Percentiles rank a stretch among this genome's conserved stretches.
phyloP scores from a whole-genome alignment of 1,140 invertebrate genomes.

The Zaprionus kolodkinae region DNA sequence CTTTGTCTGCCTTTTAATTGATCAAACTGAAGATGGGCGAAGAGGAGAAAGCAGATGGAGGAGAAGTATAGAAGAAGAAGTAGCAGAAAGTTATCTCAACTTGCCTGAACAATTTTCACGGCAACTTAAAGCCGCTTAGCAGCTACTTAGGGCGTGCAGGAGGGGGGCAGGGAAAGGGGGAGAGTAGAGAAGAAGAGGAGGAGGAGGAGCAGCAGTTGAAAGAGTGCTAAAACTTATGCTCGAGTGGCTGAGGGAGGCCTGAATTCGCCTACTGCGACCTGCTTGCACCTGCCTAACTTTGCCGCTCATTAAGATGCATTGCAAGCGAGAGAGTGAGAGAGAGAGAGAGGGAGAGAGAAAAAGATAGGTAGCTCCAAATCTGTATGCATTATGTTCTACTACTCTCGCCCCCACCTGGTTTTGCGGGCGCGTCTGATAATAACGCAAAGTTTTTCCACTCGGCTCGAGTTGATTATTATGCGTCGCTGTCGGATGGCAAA shows the following conservation, averaged over 20 bases:
- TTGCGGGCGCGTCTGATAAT: constrained; percentile 48
- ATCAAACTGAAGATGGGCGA: constrained; percentile 58
- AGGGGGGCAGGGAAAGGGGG: background rate
- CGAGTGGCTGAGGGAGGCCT: constrained; percentile 25
- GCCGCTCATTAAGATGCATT: constrained; percentile 52
- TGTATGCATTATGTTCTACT: constrained; percentile 63
- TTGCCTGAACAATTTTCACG: constrained; percentile 72
- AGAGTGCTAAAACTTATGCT: constrained; percentile 39
- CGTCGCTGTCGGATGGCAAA: constrained; percentile 61
- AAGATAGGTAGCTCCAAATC: background rate
- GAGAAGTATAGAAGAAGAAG: background rate
- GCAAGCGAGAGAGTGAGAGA: constrained; percentile 9
- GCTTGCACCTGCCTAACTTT: constrained; percentile 30
- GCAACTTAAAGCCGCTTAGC: constrained; percentile 76
- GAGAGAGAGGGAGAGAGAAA: background rate
- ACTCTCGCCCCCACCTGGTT: background rate
- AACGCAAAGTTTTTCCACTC: constrained; percentile 69
- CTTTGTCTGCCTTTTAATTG: constrained; percentile 55
- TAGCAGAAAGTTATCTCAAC: constrained; percentile 58
- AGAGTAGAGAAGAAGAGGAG: background rate
- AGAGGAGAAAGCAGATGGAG: background rate
- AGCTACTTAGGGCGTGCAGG: constrained; percentile 30
- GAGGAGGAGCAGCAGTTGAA: background rate
- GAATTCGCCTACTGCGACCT: background rate
- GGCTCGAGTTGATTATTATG: constrained; percentile 75